Percentiles rank a stretch among this genome's conserved stretches.
Evolutionary conservation across 2,113 vertebrate species (phyloP).

Genomic region (Laterallus jamaicensis): DNA sequence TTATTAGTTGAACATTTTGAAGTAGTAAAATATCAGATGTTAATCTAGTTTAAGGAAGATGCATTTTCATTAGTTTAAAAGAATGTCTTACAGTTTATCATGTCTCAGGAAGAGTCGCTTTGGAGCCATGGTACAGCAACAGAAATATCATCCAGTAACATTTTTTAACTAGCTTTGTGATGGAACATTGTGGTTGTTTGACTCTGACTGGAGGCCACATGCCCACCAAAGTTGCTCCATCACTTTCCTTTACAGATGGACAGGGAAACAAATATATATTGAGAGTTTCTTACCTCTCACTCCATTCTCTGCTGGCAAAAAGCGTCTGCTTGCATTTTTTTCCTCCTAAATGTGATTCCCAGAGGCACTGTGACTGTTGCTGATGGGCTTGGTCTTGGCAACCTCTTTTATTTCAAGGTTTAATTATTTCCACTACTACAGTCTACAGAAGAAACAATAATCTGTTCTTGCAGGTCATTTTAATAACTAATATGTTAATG

Average conservation of each 20-base stretch:
- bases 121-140: neutral
- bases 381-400: too few relatives aligned
- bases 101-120: neutral
- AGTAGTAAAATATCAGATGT: neutral
- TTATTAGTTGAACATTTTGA: neutral
- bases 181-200: neutral
- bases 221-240: too few relatives aligned
- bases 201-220: too few relatives aligned
- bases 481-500: neutral
- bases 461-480: neutral
- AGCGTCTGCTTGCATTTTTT: too few relatives aligned
- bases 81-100: neutral
- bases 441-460: neutral
- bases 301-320: too few relatives aligned
- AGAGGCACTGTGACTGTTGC: too few relatives aligned
- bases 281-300: too few relatives aligned
- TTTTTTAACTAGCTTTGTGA: neutral
- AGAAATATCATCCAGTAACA: neutral
- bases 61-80: neutral
- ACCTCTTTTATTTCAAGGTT: neutral
- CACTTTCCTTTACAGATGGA: too few relatives aligned
- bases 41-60: neutral
- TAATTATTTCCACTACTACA: neutral
- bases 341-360: too few relatives aligned
- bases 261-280: too few relatives aligned